phyloP scores from a whole-genome alignment of 1,140 invertebrate genomes.

The Amphibalanus amphitrite region DNA sequence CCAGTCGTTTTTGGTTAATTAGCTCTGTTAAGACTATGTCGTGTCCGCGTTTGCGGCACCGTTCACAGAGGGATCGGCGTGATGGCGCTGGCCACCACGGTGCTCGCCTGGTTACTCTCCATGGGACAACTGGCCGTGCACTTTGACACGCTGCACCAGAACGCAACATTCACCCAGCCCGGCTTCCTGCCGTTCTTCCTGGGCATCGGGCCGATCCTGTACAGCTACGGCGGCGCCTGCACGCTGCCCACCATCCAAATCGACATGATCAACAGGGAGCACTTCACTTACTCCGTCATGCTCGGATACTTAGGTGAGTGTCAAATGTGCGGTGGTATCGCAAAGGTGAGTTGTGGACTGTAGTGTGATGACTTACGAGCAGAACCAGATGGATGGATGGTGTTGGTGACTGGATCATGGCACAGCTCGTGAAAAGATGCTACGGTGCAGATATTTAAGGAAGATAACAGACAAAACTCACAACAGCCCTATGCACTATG shows the following conservation, averaged over 20 bases:
- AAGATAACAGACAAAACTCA: no score
- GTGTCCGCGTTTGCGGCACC: neutral
- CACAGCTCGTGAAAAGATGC: no score
- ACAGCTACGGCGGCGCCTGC: conserved; percentile 45
- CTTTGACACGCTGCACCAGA: conserved; percentile 12
- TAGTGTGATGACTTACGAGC: no score
- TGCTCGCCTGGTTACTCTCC: conserved; percentile 38
- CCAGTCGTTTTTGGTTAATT: no score
- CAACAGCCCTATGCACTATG: no score
- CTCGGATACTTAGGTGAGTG: conserved; percentile 16
- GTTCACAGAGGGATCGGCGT: conserved; percentile 32
- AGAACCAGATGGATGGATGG: no score
- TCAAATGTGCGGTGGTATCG: no score
- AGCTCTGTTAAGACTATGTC: no score
- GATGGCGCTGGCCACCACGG: conserved; percentile 36
- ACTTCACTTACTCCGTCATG: conserved; percentile 20
- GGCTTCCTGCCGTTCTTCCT: conserved; percentile 34
- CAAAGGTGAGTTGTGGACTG: no score
- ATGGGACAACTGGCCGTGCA: conserved; percentile 25
- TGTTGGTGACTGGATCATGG: no score
- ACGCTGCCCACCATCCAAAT: conserved; percentile 53
- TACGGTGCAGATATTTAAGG: no score
- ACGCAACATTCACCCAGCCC: conserved; percentile 18
- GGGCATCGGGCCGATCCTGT: conserved; percentile 43
- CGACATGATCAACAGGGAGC: conserved; percentile 26